Percentiles rank a stretch among this genome's conserved stretches.
Evolutionary conservation across 2,888 invertebrate species (phyloP).

Genomic region (Lithophane socia): DNA sequence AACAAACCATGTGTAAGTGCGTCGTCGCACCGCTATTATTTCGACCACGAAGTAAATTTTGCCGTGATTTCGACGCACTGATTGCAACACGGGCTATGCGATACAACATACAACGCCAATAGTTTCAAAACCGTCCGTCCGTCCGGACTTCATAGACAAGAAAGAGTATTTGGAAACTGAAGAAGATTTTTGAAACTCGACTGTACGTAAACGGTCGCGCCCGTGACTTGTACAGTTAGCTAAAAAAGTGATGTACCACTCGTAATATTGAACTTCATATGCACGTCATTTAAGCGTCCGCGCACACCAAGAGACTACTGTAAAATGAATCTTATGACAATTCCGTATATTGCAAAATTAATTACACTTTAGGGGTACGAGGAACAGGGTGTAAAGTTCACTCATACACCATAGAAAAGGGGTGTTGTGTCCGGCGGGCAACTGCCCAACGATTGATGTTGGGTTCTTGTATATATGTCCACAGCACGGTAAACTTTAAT

Average conservation of each 20-base stretch:
- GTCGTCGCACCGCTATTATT: not conserved
- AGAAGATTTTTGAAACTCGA: not conserved
- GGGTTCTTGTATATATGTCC: too few species aligned
- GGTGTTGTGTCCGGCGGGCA: too few species aligned
- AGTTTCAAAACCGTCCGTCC: not conserved
- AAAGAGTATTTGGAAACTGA: not conserved
- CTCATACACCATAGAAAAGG: too few species aligned
- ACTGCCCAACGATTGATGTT: too few species aligned
- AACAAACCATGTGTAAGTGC: not conserved
- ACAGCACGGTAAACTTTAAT: too few species aligned
- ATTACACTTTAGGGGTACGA: too few species aligned
- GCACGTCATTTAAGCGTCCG: not conserved
- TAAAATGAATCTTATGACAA: too few species aligned
- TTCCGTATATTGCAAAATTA: too few species aligned
- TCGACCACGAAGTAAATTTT: not conserved
- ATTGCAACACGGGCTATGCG: not conserved
- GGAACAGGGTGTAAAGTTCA: too few species aligned
- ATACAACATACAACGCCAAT: not conserved
- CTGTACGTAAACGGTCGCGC: not conserved
- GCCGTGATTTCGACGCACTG: too few species aligned
- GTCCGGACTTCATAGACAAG: not conserved
- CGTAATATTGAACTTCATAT: not conserved
- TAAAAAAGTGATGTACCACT: not conserved
- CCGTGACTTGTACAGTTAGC: constrained; percentile 1
- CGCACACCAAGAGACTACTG: too few species aligned